Base-by-base conservation (phyloP, 2,888 invertebrate species). In the Exephanes ischioxanthus region DNA sequence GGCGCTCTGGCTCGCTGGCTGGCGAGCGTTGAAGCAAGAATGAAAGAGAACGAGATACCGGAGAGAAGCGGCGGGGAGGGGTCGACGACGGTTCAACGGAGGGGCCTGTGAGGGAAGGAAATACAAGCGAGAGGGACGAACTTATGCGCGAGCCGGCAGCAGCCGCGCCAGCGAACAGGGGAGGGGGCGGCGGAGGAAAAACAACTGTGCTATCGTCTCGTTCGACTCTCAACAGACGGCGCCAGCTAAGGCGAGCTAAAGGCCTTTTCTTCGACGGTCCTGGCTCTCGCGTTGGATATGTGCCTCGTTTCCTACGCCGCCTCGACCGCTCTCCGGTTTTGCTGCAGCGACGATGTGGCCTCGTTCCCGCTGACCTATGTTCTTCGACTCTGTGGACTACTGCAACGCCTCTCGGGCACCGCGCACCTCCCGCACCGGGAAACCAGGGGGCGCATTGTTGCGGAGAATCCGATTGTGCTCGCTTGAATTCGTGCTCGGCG, bases 31-130 rank as follows among this genome's bases (percentile, higher is more conserved):
- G 84, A 75, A 88, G 80, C 77, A 75, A 71, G 80, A 83, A 83
- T 79, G 75, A 83, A 85, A 84, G 88, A 85, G 90, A 89, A 87
- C 86, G 88, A 48, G 58, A 61, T 45, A 67, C 41, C 45, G 84
- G 86, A 58, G 72, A 61, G 55, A 66, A 55, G 70, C 37, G 72
- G 78, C 55, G n/a, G 45, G 63, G 51, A 48, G 22, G 68, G 68
- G 55, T 58, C 61, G 30, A 6, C 26, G 58, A 30, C 6, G 14
- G 61, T n/a, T 63, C 16, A n/a, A 30, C 33, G 16, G 53, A 67
- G 77, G 55, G 81, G 77, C 79, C 76, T 81, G 75, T 76, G 63
- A 80, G 61, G 61, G 61, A 63, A 75, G 63, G 53, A 73, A 75
- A 73, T 19, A 58, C 61, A 51, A 71, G 55, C 68, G 67, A 51